Evolutionary conservation across 2,888 invertebrate genomes (phyloP).

Genomic region (Drosophila anomelani): DNA sequence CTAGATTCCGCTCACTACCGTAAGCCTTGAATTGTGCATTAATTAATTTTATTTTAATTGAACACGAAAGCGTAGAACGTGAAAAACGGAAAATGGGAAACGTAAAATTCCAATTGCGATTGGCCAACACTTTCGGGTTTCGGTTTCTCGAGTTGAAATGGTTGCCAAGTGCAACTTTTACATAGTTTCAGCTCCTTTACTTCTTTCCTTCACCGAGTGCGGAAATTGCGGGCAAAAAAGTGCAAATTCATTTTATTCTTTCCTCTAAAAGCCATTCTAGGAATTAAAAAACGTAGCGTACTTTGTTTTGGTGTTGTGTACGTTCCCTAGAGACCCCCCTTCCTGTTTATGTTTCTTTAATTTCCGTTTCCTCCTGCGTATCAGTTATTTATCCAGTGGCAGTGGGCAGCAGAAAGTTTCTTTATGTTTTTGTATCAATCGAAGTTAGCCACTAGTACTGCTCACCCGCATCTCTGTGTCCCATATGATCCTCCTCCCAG

Average conservation of each 20-base stretch:
- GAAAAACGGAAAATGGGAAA: constrained; percentile 34
- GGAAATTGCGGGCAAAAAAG: constrained; percentile 73
- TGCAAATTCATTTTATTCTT: constrained; percentile 69
- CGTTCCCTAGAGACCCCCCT: constrained; percentile 12
- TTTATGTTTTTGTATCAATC: constrained; percentile 19
- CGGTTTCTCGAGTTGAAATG: constrained; percentile 41
- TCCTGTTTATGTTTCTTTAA: constrained; percentile 16
- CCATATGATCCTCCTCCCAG: constrained; percentile 5
- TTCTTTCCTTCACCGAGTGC: constrained; percentile 50
- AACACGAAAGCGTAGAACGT: constrained; percentile 63
- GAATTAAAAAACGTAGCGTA: constrained; percentile 22
- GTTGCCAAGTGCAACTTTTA: constrained; percentile 28
- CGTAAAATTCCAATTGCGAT: constrained; percentile 8
- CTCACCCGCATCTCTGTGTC: constrained; percentile 27
- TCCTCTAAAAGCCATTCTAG: constrained; percentile 26
- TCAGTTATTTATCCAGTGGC: constrained; percentile 8
- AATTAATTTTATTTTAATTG: constrained; percentile 79
- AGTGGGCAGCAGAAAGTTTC: neutral
- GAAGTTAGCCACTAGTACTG: constrained; percentile 1
- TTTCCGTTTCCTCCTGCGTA: constrained; percentile 6
- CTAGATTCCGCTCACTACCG: constrained; percentile 84
- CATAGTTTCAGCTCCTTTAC: constrained; percentile 27
- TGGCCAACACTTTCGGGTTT: constrained; percentile 43
- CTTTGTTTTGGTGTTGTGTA: constrained; percentile 37
- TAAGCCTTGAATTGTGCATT: constrained; percentile 83